phyloP scores from a whole-genome alignment of 2,113 vertebrate species.

The Chaetops frenatus region DNA sequence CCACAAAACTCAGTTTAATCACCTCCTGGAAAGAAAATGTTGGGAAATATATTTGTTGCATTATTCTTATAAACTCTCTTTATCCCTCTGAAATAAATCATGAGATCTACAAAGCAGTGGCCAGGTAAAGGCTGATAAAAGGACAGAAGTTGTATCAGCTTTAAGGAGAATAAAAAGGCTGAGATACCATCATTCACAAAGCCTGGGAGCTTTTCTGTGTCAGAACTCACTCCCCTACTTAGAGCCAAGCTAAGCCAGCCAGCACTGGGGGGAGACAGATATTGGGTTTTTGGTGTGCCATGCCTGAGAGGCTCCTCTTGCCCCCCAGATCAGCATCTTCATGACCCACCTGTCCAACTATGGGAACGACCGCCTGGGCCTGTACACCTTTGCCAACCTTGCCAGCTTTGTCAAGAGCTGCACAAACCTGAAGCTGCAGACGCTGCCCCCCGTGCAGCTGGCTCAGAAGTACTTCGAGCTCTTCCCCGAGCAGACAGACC shows the following conservation, averaged over 20 bases:
- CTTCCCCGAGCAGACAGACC: conserved; percentile 91
- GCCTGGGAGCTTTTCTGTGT: not conserved
- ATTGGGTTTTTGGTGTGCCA: not conserved
- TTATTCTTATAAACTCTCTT: not conserved
- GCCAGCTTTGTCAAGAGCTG: conserved; percentile 89
- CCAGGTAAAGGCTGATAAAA: not conserved
- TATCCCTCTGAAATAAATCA: not conserved
- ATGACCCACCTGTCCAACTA: conserved; percentile 99
- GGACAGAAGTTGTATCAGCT: not conserved
- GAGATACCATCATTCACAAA: not conserved
- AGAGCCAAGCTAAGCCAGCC: not conserved
- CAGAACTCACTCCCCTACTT: not conserved
- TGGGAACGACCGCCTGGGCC: conserved; percentile 92
- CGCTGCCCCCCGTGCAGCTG: conserved; percentile 85
- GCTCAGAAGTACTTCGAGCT: conserved; percentile 96
- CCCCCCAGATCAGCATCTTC: conserved; percentile 92
- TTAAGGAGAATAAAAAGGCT: not conserved
- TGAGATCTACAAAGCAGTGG: not conserved
- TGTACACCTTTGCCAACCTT: conserved; percentile 93
- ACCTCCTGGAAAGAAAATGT: not conserved
- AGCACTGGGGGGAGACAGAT: not conserved
- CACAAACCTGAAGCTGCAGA: conserved; percentile 87
- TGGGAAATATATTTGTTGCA: not conserved
- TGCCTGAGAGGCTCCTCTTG: not conserved
- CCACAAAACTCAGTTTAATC: not conserved